phyloP scores from a whole-genome alignment of 2,113 vertebrate species.

The Corvus cornix region DNA sequence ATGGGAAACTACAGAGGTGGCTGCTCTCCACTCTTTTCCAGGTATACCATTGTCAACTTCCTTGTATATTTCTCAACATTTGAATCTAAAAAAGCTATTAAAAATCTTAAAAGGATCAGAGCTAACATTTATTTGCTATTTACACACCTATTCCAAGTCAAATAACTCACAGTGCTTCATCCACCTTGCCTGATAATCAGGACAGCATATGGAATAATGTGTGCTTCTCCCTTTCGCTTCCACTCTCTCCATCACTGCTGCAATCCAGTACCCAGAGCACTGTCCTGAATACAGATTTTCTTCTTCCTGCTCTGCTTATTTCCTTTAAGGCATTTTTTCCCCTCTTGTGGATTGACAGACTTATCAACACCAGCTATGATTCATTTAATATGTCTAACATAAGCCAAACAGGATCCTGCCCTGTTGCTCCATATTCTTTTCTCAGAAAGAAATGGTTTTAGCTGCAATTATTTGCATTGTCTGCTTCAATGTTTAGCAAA shows the following conservation, averaged over 20 bases:
- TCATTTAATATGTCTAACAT: conserved; percentile 21
- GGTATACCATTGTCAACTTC: neutral
- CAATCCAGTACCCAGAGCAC: neutral
- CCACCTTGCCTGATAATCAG: neutral
- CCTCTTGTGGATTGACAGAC: neutral
- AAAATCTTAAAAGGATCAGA: neutral
- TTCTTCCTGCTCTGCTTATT: neutral
- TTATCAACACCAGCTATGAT: conserved; percentile 5
- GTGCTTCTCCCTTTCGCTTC: conserved; percentile 11
- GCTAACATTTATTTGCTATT: neutral
- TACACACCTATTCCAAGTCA: neutral
- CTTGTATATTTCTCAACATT: neutral
- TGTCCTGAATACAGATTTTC: conserved; percentile 50
- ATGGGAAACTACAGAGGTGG: neutral
- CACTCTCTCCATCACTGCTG: neutral
- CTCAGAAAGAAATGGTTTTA: neutral
- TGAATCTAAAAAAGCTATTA: neutral
- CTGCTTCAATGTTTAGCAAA: conserved; percentile 41
- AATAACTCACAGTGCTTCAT: neutral
- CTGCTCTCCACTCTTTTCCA: neutral
- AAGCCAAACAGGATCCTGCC: neutral
- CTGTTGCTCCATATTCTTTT: neutral
- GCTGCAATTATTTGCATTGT: neutral
- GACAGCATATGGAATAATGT: neutral
- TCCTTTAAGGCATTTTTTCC: conserved; percentile 1